A percentile compares a stretch with the other conserved stretches of the same genome.
Evolutionary conservation across 2,888 invertebrate genomes (phyloP).

Genomic region (Hypsopygia costalis): DNA sequence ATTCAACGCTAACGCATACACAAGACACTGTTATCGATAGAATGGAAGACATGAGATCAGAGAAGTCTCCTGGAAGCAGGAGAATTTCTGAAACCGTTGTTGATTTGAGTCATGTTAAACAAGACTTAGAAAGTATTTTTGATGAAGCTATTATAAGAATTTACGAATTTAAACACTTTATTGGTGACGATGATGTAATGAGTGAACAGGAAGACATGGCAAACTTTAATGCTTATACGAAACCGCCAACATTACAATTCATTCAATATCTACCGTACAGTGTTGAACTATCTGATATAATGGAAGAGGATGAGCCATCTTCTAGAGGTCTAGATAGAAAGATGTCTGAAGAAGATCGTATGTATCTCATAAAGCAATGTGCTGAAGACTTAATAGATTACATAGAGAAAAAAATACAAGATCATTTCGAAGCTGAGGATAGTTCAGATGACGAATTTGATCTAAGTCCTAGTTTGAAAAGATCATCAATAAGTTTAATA

Average conservation of each 20-base stretch:
- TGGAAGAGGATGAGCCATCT: conserved; percentile 70
- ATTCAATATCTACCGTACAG: conserved; percentile 55
- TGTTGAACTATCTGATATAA: conserved; percentile 66
- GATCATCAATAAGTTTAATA: conserved; percentile 63
- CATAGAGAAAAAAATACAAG: conserved; percentile 55
- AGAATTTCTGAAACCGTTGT: conserved; percentile 66
- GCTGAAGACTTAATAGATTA: conserved; percentile 57
- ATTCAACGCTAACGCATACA: conserved; percentile 67
- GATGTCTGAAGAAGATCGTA: conserved; percentile 42
- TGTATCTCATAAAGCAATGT: conserved; percentile 36
- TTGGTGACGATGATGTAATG: conserved; percentile 55
- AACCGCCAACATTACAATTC: conserved; percentile 50
- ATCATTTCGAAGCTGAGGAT: conserved; percentile 43
- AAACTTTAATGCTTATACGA: conserved; percentile 63
- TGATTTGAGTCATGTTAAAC: conserved; percentile 62
- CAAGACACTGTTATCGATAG: conserved; percentile 70
- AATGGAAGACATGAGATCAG: conserved; percentile 37
- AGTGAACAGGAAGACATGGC: conserved; percentile 65
- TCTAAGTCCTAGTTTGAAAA: conserved; percentile 45
- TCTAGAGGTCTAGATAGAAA: conserved; percentile 44
- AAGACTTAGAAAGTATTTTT: conserved; percentile 63
- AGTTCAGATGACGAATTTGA: conserved; percentile 60
- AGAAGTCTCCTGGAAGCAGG: conserved; percentile 40
- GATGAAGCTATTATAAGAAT: conserved; percentile 52
- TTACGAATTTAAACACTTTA: conserved; percentile 37